Base-by-base conservation (phyloP, 1,140 invertebrate species). In the Fopius arisanus region DNA sequence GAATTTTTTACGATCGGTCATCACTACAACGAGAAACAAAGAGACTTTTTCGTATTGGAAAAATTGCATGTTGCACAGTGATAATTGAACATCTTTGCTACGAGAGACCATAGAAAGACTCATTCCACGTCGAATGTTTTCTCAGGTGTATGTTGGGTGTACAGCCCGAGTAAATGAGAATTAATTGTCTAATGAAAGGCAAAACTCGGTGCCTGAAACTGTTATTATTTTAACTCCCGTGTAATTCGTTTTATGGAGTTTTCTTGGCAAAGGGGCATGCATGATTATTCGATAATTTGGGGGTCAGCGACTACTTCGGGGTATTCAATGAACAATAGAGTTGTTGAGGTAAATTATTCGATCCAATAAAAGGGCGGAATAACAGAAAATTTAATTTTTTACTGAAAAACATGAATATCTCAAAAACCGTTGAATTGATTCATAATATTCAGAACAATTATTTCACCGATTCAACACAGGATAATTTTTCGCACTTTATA, bases 1-100 rank as follows among this genome's bases (percentile, higher is more conserved):
- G 23, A 31, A 12, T 48, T 16, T 62, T 74, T 74, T 74, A 74
- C 72, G 72, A 74, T 67, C 72, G 48, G 2, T 69, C 67, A 68
- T 74, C 67, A 74, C 63, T 54, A 37, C n/a, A 41, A 70, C 33
- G 10, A 74, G 43, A 74, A 5, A 14, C 14, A 48, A n/a, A 48
- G 43, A n/a, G 43, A 12, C 3, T 19, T 48, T 48, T 14, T 48
- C 14, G n/a, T 14, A 48, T 48, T 48, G 43, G 16, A 48, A 19
- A n/a, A 16, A 48, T 48, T 14, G 43, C 43, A 3, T 12, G 16
- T 12, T 48, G 43, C 14, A 19, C 43, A 48, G 16, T 48, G 33
- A 48, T 48, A 48, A 48, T 48, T 48, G 43, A n/a, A 48, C 7
- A 12, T 48, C 43, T 48, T 48, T 48, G 16, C 43, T 48, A 7